Conservation (phyloP, 2,113 vertebrate species). For the Promerops cafer region DNA sequence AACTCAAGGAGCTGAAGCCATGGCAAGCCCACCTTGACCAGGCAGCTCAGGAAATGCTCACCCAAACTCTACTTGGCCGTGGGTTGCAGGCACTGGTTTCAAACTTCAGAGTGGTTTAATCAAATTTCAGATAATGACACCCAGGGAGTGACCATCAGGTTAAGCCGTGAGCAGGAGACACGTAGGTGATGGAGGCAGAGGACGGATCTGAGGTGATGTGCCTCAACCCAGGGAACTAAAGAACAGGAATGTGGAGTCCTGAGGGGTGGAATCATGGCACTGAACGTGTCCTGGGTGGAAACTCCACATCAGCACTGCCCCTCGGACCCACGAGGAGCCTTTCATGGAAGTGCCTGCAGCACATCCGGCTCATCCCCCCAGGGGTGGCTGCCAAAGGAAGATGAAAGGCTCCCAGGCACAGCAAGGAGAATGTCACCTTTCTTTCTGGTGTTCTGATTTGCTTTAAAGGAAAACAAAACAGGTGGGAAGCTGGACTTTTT, state of each 20-base stretch:
- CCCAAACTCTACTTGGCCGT: background rate
- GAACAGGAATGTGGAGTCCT: background rate
- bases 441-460: background rate
- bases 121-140: background rate
- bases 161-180: background rate
- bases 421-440: background rate
- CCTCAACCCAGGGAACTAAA: background rate
- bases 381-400: background rate
- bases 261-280: background rate
- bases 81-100: background rate
- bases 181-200: background rate
- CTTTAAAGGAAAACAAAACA: background rate
- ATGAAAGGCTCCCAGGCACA: background rate
- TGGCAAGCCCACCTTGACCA: background rate
- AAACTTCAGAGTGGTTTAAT: background rate
- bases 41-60: background rate
- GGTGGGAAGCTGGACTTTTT: background rate
- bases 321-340: background rate
- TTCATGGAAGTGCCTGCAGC: background rate
- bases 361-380: background rate
- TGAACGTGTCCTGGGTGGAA: background rate
- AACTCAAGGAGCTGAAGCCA: background rate
- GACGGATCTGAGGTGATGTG: background rate
- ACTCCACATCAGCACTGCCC: background rate
- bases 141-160: accelerated